phyloP scores from a whole-genome alignment of 53 echinoderm and acorn worm species.

The Astropecten irregularis region DNA sequence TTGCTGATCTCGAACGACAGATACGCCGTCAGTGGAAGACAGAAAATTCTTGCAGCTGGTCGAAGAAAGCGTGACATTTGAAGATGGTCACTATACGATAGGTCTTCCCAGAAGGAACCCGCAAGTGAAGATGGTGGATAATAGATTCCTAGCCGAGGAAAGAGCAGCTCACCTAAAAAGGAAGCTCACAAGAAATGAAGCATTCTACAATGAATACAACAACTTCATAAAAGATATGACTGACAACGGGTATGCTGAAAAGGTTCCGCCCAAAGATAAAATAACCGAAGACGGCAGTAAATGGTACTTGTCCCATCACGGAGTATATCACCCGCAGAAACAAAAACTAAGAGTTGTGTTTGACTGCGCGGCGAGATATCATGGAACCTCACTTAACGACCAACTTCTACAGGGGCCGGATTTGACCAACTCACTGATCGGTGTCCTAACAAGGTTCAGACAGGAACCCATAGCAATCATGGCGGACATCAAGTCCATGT shows the following conservation, averaged over 20 bases:
- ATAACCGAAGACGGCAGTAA: slow-evolving; percentile 17
- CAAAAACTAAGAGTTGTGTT: slow-evolving; percentile 68
- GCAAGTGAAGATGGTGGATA: slow-evolving; percentile 50
- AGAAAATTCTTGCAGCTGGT: slow-evolving; percentile 4
- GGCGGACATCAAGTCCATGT: slow-evolving; percentile 74
- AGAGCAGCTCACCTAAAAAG: slow-evolving; percentile 38
- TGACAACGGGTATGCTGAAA: slow-evolving; percentile 48
- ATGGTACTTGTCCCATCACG: slow-evolving; percentile 68
- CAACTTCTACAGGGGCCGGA: slow-evolving; percentile 75
- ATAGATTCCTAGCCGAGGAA: slow-evolving; percentile 25
- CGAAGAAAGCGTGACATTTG: slow-evolving; percentile 8
- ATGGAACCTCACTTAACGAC: slow-evolving; percentile 70
- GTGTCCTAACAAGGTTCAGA: slow-evolving; percentile 71
- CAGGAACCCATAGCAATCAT: slow-evolving; percentile 47
- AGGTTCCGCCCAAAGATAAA: slow-evolving; percentile 21
- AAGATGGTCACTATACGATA: slow-evolving; percentile 65
- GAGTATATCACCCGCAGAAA: slow-evolving; percentile 47
- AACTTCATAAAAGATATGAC: slow-evolving; percentile 39
- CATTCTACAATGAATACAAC: slow-evolving; percentile 58
- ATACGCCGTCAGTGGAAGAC: slow-evolving; percentile 3
- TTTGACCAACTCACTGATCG: slow-evolving; percentile 58
- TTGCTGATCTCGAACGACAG: neutral
- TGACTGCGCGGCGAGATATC: slow-evolving; percentile 70
- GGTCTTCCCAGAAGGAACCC: slow-evolving; percentile 51
- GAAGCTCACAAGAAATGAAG: slow-evolving; percentile 12